Percentiles rank a stretch among this genome's conserved stretches.
These are phyloP conservation scores for Mythimna ferrago DNA, from an alignment of 2,888 invertebrate species.

Conservation along the genomic window DNA sequence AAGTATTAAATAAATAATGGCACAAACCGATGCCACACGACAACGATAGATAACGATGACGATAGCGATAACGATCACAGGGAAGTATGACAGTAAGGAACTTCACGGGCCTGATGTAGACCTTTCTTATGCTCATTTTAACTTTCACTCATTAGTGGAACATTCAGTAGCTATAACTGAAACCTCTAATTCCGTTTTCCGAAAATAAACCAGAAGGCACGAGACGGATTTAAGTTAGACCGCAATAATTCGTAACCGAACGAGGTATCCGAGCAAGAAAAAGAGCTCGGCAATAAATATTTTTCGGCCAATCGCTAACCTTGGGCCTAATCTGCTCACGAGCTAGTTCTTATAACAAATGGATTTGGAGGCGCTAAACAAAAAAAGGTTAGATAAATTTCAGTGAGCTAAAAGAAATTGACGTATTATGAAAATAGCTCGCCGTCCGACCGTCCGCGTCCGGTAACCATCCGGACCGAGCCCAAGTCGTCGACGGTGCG, in stretches of 20 bases:
- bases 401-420: constrained; percentile 15
- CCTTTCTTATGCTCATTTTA: neutral
- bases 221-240: constrained; percentile 15
- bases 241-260: constrained; percentile 40
- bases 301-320: constrained; percentile 44
- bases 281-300: constrained; percentile 57
- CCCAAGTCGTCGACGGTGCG: no score
- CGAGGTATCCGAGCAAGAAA: constrained; percentile 34
- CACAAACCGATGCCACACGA: no score
- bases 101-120: no score
- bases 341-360: constrained; percentile 47
- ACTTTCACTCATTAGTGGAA: constrained; percentile 33
- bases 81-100: no score
- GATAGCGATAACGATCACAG: no score
- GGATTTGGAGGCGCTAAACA: constrained; percentile 41
- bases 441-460: no score
- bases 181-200: constrained; percentile 13
- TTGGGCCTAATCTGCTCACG: constrained; percentile 46
- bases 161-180: constrained; percentile 15
- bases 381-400: constrained; percentile 46
- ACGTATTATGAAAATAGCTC: constrained; percentile 2
- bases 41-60: no score
- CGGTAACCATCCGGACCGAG: no score
- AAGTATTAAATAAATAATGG: no score
- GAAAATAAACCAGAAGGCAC: constrained; percentile 14